These are phyloP conservation scores for Zaprionus inermis DNA, from an alignment of 1,140 invertebrate species.

Conservation along the genomic window DNA sequence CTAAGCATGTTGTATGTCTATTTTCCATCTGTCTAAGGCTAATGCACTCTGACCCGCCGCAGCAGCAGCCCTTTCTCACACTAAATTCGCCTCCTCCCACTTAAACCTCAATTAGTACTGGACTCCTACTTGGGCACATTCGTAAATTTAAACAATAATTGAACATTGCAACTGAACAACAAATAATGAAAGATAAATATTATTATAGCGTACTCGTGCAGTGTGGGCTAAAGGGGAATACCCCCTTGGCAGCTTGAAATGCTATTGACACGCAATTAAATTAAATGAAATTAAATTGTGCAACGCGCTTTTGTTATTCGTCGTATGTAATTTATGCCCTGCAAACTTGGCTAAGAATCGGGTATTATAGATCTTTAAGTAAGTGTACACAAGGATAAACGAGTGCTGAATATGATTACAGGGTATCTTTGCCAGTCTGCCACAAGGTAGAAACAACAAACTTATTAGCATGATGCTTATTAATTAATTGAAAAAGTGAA, in stretches of 20 bases:
- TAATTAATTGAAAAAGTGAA: constrained; percentile 81
- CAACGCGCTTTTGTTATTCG: constrained; percentile 25
- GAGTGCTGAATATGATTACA: no score
- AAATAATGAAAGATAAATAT: constrained; percentile 33
- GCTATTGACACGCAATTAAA: constrained; percentile 77
- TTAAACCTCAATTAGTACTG: no score
- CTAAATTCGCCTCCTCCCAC: background rate
- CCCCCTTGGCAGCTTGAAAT: constrained; percentile 57
- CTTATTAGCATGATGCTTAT: constrained; percentile 81
- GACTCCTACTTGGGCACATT: background rate
- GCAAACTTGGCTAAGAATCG: background rate
- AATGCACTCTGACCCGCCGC: constrained; percentile 68
- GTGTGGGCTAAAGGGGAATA: background rate
- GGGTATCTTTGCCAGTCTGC: background rate
- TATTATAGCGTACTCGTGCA: background rate
- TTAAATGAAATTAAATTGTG: constrained; percentile 69
- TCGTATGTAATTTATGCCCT: constrained; percentile 22
- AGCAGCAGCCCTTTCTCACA: background rate
- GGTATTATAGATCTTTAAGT: no score
- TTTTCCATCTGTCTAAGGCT: no score
- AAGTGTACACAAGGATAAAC: no score
- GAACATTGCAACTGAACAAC: constrained; percentile 27
- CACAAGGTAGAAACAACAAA: constrained; percentile 39
- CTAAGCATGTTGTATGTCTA: constrained; percentile 52
- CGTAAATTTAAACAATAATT: constrained; percentile 53